Evolutionary conservation across 2,888 invertebrate genomes (phyloP), one percentile per base, ranked within the genome.

Genomic region (Diachrysia chrysitis): DNA sequence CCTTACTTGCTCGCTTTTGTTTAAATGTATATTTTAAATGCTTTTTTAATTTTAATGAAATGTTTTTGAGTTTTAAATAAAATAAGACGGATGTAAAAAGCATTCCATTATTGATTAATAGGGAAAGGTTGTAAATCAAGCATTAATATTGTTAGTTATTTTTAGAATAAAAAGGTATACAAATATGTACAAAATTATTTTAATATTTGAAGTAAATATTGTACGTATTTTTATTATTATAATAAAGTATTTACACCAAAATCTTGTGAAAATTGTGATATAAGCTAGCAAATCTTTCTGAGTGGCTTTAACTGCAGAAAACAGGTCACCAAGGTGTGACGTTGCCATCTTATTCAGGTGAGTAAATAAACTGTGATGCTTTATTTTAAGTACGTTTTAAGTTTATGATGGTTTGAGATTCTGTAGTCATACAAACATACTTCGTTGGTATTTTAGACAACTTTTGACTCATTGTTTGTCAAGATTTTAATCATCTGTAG

Each of bases 301-400:
- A 64, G 46, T 54, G 19, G 63, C 29, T 53, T 58, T 74, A 54
- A 76, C 58, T 63, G 35, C 23, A 54, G 62, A 69, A 74, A 75
- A 63, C 69, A 69, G 74, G 74, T 76, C 74, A 76, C 35, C 29
- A 16, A 54, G 62, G 64, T 72, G 62, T 37, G 59, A n/a, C 21
- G 14, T 25, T 54, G 17, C 35, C 42, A 14, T 64, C 17, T 65
- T 69, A 46, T 65, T 48, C 51, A 62, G 46, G 25, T 37, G 17
- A 21, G 21, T 19, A 51, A 51, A 51, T 21, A 51, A 19, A 51
- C 48, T 51, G 48, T 19, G 21, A 12, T 51, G 9, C 10, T 51
- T 19, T 51, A 19, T 19, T 51, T 51, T 51, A 21, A 12, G 19
- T 51, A 19, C 2, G 19, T 51, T 12, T 5, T 19, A 10, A 19